phyloP scores from a whole-genome alignment of 2,888 invertebrate genomes.

The Xestia rhomboidea region DNA sequence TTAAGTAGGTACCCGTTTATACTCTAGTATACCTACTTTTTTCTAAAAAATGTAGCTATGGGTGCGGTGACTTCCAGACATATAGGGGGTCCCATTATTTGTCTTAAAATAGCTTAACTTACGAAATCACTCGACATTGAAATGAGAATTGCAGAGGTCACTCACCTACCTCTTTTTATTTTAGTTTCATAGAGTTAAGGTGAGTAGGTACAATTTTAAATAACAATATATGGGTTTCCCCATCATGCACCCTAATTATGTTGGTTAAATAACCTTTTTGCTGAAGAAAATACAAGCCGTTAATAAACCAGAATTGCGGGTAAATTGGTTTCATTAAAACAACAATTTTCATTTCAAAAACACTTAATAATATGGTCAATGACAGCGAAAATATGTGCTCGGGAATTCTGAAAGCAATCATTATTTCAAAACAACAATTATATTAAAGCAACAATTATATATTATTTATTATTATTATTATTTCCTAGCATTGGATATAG shows the following conservation, averaged over 20 bases:
- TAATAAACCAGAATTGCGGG: slow-evolving; percentile 12
- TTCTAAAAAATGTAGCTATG: background rate
- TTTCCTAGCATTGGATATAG: background rate
- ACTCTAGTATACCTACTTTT: background rate
- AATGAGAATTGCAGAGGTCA: background rate
- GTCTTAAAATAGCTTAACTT: background rate
- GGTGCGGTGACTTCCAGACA: background rate
- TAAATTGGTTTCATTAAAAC: slow-evolving; percentile 41
- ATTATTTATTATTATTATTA: no score
- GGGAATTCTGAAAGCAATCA: background rate
- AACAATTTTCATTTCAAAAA: slow-evolving; percentile 30
- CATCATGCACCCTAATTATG: background rate
- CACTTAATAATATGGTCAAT: background rate
- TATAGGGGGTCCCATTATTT: slow-evolving; percentile 1
- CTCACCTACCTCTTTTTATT: background rate
- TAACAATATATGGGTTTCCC: background rate
- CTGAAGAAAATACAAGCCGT: slow-evolving; percentile 5
- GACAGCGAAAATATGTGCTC: background rate
- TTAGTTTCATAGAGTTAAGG: background rate
- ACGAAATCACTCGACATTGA: background rate
- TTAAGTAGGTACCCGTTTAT: background rate
- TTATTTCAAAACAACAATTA: no score
- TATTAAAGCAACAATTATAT: no score
- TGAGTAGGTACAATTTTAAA: background rate
- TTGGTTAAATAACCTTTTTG: slow-evolving; percentile 22